Percentiles rank a stretch among this genome's conserved stretches.
phyloP scores from a whole-genome alignment of 2,888 invertebrate species.

The Eupithecia insigniata region DNA sequence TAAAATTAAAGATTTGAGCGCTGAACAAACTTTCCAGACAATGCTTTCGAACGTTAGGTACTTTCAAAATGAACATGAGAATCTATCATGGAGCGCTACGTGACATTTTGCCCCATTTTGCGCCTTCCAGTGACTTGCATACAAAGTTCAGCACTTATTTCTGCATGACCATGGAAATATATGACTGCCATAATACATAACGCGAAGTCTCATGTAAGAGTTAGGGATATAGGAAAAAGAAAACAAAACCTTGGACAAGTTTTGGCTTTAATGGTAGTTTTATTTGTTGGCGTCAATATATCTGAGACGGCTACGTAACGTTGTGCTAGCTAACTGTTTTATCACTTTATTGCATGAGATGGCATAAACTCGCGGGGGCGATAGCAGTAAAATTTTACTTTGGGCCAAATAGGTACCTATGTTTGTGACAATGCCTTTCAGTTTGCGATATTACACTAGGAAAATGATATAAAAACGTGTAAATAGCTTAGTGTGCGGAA shows the following conservation, averaged over 20 bases:
- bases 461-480: conserved; percentile 24
- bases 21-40: conserved; percentile 15
- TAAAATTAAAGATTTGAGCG: conserved; percentile 35
- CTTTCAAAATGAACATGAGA: conserved; percentile 10
- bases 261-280: conserved; percentile 77
- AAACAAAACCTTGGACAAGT: conserved; percentile 76
- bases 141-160: conserved; percentile 44
- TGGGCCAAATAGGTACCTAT: conserved; percentile 49
- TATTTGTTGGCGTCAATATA: conserved; percentile 79
- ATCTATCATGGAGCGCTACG: conserved; percentile 13
- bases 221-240: conserved; percentile 66
- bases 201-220: conserved; percentile 52
- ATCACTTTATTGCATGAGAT: conserved; percentile 83
- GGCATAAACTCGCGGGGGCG: conserved; percentile 75
- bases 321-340: conserved; percentile 78
- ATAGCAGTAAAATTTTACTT: conserved; percentile 74
- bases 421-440: conserved; percentile 33
- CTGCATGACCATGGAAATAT: conserved; percentile 50
- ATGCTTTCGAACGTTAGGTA: not conserved
- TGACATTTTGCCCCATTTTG: conserved; percentile 7
- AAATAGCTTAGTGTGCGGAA: conserved; percentile 19
- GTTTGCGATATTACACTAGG: conserved; percentile 28
- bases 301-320: conserved; percentile 71
- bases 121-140: conserved; percentile 27
- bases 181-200: conserved; percentile 54